Conservation (phyloP, 2,113 vertebrate genomes). For the Dissostichus mawsoni region DNA sequence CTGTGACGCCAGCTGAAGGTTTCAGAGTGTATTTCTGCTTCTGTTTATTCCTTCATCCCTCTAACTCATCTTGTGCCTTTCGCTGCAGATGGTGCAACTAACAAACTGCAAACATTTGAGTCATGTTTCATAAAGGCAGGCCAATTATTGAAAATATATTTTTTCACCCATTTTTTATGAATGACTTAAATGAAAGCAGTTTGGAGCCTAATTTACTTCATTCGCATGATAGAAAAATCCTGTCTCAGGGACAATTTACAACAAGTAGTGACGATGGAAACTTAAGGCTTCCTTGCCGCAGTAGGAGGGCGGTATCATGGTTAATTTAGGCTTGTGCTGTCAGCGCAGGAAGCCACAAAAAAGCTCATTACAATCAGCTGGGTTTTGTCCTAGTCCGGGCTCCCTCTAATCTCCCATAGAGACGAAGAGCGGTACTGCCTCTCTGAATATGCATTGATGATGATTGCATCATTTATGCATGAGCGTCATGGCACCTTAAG, state of each 20-base stretch:
- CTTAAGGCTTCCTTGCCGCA: constrained; percentile 65
- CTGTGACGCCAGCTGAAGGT: constrained; percentile 35
- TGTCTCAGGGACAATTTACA: constrained; percentile 75
- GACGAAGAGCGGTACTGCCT: constrained; percentile 63
- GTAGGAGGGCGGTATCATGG: constrained; percentile 79
- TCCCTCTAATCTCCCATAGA: constrained; percentile 77
- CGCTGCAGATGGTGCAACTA: constrained; percentile 83
- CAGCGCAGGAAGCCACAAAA: constrained; percentile 79
- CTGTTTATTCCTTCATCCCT: constrained; percentile 69
- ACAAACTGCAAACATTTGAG: constrained; percentile 76
- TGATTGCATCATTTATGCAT: constrained; percentile 89
- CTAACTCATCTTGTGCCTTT: constrained; percentile 72
- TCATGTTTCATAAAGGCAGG: constrained; percentile 76
- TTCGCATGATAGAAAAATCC: constrained; percentile 56
- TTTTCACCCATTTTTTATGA: constrained; percentile 69
- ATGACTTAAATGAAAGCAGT: constrained; percentile 82
- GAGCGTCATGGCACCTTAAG: constrained; percentile 71
- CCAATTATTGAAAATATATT: constrained; percentile 77
- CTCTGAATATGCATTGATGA: constrained; percentile 81
- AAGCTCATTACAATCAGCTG: constrained; percentile 85
- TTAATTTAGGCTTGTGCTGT: constrained; percentile 85
- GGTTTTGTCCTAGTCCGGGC: constrained; percentile 78
- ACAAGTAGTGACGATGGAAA: constrained; percentile 63
- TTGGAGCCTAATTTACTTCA: constrained; percentile 66
- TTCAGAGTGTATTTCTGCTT: constrained; percentile 48